A percentile compares a stretch with the other conserved stretches of the same genome.
Conservation (phyloP, 2,797 vertebrate species). For the Danio aesculapii region DNA sequence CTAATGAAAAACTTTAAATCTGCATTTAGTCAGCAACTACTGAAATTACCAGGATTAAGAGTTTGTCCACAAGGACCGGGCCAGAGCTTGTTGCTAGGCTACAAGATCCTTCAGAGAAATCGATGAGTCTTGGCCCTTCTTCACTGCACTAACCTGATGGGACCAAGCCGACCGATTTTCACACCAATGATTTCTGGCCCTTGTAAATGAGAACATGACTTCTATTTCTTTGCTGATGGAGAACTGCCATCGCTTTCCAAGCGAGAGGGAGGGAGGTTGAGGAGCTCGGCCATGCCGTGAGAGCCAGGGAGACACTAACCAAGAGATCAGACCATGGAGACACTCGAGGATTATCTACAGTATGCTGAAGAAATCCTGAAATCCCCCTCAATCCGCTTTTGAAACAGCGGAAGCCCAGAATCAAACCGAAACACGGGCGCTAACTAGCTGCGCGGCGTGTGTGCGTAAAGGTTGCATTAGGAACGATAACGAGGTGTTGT, state of each 20-base stretch:
- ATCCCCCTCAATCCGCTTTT: slow-evolving; percentile 60
- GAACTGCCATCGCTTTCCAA: slow-evolving; percentile 43
- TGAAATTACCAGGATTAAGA: slow-evolving; percentile 59
- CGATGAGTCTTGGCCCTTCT: slow-evolving; percentile 69
- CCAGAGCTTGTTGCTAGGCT: slow-evolving; percentile 76
- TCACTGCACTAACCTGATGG: slow-evolving; percentile 55
- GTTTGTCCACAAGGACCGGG: slow-evolving; percentile 54
- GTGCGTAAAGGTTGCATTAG: slow-evolving; percentile 48
- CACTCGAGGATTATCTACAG: slow-evolving; percentile 62
- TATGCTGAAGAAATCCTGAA: slow-evolving; percentile 64
- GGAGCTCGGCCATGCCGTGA: slow-evolving; percentile 24
- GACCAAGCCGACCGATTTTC: slow-evolving; percentile 54
- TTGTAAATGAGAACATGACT: slow-evolving; percentile 58
- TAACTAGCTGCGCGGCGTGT: slow-evolving; percentile 55
- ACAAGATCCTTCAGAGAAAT: slow-evolving; percentile 75
- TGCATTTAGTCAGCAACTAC: slow-evolving; percentile 56
- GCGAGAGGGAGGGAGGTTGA: not conserved
- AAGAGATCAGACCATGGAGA: slow-evolving; percentile 54
- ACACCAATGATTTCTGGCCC: slow-evolving; percentile 57
- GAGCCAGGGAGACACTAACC: slow-evolving; percentile 42
- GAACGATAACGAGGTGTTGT: slow-evolving; percentile 48
- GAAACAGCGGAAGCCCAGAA: slow-evolving; percentile 64
- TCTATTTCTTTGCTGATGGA: slow-evolving; percentile 49
- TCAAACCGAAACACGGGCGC: slow-evolving; percentile 69
- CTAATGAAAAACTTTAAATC: slow-evolving; percentile 58